Base-by-base conservation (phyloP, 2,888 invertebrate genomes). In the Ennomos erosarius region DNA sequence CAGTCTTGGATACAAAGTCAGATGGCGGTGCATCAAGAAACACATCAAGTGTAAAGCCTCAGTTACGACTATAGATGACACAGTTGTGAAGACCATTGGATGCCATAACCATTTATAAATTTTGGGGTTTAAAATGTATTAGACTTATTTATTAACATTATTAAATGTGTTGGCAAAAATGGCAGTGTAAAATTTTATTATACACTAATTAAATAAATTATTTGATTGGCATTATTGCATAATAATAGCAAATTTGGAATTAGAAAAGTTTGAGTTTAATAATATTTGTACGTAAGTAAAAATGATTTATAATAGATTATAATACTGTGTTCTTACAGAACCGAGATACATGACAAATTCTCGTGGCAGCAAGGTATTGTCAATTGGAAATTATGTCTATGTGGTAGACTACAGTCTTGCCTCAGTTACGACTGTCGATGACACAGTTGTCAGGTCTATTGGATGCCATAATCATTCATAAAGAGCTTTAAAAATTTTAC, bases 11-110 rank as follows among this genome's bases (percentile, higher is more conserved):
- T 33, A n/a, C 3, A 74, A 67, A 55, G 62, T 61, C 10, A 65
- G 73, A 54, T 77, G 74, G 74, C 62, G 69, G 10, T 65, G 77
- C 59, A 35, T 59, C 10, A 73, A 69, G 50, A 71, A 71, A 51
- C 66, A 65, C n/a, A 43, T 10, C 1, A 65, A 59, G 1, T 76
- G 76, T 47, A 62, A 61, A 16, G 75, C 73, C 0, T 49, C 65
- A 8, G 9, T 75, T n/a, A 53, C 55, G 12, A 68, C 69, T 0
- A 16, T 67, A 3, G 49, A 67, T 5, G 62, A 69, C 44, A 43
- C 44, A 8, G 62, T 68, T n/a, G 59, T 67, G 1, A 66, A 61
- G 42, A 39, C 57, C 3, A 36, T 36, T 13, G 61, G 61, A 13
- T 37, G n/a, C 6, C 68, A 68, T 49, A 68, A 68, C 37, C 68